Conservation (phyloP, 2,797 vertebrate genomes). For the Falco biarmicus region DNA sequence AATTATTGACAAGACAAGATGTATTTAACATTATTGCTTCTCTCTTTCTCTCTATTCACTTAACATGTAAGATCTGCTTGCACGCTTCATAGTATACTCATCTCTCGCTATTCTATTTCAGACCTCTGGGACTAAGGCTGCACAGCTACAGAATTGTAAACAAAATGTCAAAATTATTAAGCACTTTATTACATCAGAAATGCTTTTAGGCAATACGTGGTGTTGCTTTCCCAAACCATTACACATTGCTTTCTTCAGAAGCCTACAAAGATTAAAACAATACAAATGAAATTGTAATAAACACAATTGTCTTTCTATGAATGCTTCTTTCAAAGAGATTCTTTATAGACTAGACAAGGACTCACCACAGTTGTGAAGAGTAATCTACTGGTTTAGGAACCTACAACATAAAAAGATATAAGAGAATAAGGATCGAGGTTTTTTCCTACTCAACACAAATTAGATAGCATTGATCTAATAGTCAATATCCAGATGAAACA, state of each 20-base stretch:
- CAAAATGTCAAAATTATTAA: neutral
- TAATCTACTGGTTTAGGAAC: slow-evolving; percentile 96
- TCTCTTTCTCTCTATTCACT: neutral
- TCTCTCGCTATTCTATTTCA: neutral
- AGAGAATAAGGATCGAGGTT: slow-evolving; percentile 50
- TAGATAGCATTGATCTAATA: neutral
- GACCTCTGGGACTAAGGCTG: neutral
- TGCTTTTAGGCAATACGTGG: neutral
- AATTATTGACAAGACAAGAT: neutral
- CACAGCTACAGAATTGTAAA: neutral
- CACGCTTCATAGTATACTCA: neutral
- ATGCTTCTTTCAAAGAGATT: neutral
- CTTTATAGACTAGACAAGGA: neutral
- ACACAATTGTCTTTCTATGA: neutral
- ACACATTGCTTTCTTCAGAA: neutral
- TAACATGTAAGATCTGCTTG: neutral
- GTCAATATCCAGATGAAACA: neutral
- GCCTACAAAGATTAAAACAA: neutral
- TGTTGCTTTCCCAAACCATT: neutral
- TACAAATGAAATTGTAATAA: neutral
- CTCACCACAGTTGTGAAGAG: slow-evolving; percentile 92
- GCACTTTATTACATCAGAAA: neutral
- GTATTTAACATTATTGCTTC: neutral
- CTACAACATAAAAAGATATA: slow-evolving; percentile 75
- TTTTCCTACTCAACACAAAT: neutral